Conservation (phyloP, 37 sponge, comb jelly and placozoan genomes). For the Chondrilla cf. caribensis region DNA sequence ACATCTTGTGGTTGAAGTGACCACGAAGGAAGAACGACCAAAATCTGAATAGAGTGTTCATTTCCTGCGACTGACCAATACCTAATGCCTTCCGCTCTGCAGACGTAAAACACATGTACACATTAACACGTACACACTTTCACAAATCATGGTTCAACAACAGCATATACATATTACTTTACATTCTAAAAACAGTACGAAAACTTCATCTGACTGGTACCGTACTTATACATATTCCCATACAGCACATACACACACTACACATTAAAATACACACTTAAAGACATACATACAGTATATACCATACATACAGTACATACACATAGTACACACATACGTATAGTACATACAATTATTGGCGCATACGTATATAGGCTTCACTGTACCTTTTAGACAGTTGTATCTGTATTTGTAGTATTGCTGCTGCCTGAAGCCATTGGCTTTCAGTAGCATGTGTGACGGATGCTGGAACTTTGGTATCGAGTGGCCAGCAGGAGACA, state of each 20-base stretch:
- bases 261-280: too few species aligned
- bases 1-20: constrained; percentile 99
- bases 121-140: too few species aligned
- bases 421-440: constrained; percentile 96
- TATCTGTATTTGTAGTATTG: constrained; percentile 87
- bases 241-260: too few species aligned
- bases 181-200: too few species aligned
- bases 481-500: constrained; percentile 73
- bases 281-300: too few species aligned
- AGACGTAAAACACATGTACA: neutral
- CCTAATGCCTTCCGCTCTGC: constrained; percentile 85
- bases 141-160: neutral
- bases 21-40: constrained; percentile 99
- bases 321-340: too few species aligned
- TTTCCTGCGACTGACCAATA: constrained; percentile 88
- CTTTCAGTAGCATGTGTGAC: constrained; percentile 94
- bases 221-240: too few species aligned
- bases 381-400: constrained; percentile 95
- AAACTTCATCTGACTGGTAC: too few species aligned
- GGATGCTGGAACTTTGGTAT: constrained; percentile 98
- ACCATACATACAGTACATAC: too few species aligned
- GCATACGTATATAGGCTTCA: too few species aligned
- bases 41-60: constrained; percentile 98
- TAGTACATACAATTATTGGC: too few species aligned
- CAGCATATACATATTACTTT: neutral